Conservation (phyloP, 1,140 invertebrate genomes). For the Drosophila nasuta region DNA sequence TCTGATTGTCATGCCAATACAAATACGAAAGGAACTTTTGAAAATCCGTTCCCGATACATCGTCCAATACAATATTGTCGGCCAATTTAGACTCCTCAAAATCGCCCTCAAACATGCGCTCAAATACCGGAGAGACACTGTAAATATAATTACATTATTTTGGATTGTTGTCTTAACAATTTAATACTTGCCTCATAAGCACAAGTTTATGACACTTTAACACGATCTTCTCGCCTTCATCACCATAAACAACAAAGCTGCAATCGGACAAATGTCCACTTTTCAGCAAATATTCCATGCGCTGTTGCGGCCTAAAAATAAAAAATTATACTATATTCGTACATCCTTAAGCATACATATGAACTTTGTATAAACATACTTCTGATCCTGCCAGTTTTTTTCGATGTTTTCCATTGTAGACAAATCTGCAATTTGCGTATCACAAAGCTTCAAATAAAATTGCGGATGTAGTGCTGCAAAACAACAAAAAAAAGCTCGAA, state of each 20-base stretch:
- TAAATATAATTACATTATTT: not conserved
- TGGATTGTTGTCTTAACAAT: no score
- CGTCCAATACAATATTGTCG: conserved; percentile 53
- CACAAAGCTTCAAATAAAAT: not conserved
- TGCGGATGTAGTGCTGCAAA: conserved; percentile 25
- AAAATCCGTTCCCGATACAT: conserved; percentile 45
- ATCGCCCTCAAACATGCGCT: conserved; percentile 53
- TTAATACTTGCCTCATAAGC: conserved; percentile 35
- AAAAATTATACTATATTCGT: not conserved
- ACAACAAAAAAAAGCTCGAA: no score
- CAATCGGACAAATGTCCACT: conserved; percentile 54
- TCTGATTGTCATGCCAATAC: conserved; percentile 41
- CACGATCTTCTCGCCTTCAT: conserved; percentile 26
- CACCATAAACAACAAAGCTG: conserved; percentile 43
- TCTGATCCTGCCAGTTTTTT: conserved; percentile 39
- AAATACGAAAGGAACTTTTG: conserved; percentile 45
- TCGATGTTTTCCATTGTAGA: conserved; percentile 11
- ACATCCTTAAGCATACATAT: not conserved
- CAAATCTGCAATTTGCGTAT: not conserved
- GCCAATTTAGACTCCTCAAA: conserved; percentile 37
- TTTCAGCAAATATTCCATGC: conserved; percentile 47
- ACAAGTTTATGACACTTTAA: conserved; percentile 54
- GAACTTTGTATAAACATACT: not conserved
- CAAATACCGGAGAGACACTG: conserved; percentile 51
- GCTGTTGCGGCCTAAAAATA: conserved; percentile 29